phyloP scores from a whole-genome alignment of 1,140 invertebrate genomes.

The Acromyrmex charruanus region DNA sequence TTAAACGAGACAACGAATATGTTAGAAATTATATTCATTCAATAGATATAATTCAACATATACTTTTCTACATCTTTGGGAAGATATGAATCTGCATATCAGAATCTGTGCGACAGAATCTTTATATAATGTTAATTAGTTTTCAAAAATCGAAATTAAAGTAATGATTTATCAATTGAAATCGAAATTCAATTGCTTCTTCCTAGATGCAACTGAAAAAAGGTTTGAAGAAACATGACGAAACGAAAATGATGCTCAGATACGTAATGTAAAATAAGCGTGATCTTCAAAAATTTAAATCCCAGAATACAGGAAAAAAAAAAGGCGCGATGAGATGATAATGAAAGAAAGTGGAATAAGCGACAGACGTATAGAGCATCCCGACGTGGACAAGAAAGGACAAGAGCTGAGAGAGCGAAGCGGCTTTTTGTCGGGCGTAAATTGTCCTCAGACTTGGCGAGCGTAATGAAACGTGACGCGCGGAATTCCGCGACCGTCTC shows the following conservation, averaged over 20 bases:
- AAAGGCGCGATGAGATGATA: neutral
- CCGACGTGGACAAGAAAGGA: neutral
- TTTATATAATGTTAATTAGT: neutral
- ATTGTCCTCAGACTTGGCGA: constrained; percentile 43
- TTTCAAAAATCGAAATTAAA: neutral
- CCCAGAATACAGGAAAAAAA: neutral
- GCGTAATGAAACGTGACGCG: constrained; percentile 46
- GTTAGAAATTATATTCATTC: constrained; percentile 16
- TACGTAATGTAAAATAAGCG: neutral
- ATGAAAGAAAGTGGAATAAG: neutral
- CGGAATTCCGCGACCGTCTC: constrained; percentile 51
- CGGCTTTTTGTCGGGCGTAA: constrained; percentile 28
- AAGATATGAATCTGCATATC: neutral
- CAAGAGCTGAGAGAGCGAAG: neutral
- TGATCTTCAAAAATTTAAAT: neutral
- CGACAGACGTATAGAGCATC: neutral
- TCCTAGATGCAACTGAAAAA: neutral
- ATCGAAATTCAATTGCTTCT: neutral
- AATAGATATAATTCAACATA: neutral
- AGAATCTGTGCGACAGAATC: neutral
- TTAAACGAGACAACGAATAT: neutral
- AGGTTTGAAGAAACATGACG: neutral
- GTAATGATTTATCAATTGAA: neutral
- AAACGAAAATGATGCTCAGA: neutral
- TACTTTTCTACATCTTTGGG: neutral